phyloP scores from a whole-genome alignment of 1,140 invertebrate genomes.

The Heterodera carotae region DNA sequence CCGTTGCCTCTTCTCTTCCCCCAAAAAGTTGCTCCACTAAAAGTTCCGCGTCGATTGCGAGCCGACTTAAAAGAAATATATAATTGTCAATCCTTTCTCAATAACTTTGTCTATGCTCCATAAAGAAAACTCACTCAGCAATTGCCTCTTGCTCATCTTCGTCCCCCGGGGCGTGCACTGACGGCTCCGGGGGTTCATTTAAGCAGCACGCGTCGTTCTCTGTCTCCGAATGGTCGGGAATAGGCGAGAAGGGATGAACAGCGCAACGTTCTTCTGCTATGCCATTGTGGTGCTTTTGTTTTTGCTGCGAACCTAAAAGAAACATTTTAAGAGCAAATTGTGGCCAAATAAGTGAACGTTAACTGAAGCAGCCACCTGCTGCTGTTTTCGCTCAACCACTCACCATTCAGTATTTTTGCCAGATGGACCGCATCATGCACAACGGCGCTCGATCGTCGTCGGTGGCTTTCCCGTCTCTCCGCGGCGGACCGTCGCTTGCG shows the following conservation, averaged over 20 bases:
- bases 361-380: too few species aligned
- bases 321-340: neutral
- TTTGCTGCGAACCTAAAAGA: slow-evolving; percentile 9
- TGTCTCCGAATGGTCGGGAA: slow-evolving; percentile 2
- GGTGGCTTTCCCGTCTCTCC: slow-evolving; percentile 22
- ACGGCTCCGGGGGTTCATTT: slow-evolving; percentile 26
- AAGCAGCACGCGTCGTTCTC: neutral
- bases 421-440: slow-evolving; percentile 7
- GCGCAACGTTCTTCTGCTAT: neutral
- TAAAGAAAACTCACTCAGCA: neutral
- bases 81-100: slow-evolving; percentile 1
- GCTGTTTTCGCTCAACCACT: too few species aligned
- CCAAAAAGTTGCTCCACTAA: neutral
- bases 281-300: neutral
- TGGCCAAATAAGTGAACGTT: too few species aligned
- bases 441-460: slow-evolving; percentile 18
- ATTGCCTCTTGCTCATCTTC: slow-evolving; percentile 1
- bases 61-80: neutral
- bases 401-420: slow-evolving; percentile 16
- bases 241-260: neutral
- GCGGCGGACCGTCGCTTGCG: slow-evolving; percentile 13
- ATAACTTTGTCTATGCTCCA: neutral
- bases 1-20: neutral
- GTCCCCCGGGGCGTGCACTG: slow-evolving; percentile 18
- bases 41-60: neutral